Conservation (phyloP, 1,140 invertebrate genomes). For the Trichonephila clavata region DNA sequence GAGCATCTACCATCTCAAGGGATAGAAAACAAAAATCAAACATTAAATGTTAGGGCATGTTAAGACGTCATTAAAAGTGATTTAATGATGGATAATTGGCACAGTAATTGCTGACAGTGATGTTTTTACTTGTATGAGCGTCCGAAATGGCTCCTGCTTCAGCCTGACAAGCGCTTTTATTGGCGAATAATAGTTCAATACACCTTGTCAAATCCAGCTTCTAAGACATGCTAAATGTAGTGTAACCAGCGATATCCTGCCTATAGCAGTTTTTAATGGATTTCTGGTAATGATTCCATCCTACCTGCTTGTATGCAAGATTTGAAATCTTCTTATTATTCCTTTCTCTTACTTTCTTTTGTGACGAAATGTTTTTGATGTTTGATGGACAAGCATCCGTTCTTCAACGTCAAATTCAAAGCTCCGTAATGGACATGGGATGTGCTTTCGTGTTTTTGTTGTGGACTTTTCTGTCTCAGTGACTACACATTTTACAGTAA, state of each 20-base stretch:
- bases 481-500: too few species aligned
- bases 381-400: slow-evolving; percentile 34
- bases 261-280: slow-evolving; percentile 6
- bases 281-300: slow-evolving; percentile 1
- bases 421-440: neutral
- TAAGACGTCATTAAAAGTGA: neutral
- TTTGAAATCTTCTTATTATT: neutral
- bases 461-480: neutral
- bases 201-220: neutral
- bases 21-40: slow-evolving; percentile 10
- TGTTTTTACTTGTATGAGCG: slow-evolving; percentile 31
- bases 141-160: neutral
- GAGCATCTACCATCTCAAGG: neutral
- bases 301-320: neutral
- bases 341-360: neutral
- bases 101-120: neutral
- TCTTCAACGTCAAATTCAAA: neutral
- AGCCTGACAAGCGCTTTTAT: slow-evolving; percentile 1
- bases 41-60: slow-evolving; percentile 30
- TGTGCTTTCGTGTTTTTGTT: neutral
- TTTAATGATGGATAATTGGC: slow-evolving; percentile 60
- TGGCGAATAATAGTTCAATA: slow-evolving; percentile 17
- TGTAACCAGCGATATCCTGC: slow-evolving; percentile 12
- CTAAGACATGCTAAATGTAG: neutral
- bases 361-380: slow-evolving; percentile 5